Conservation (phyloP, 2,113 vertebrate species). For the Cavia porcellus region DNA sequence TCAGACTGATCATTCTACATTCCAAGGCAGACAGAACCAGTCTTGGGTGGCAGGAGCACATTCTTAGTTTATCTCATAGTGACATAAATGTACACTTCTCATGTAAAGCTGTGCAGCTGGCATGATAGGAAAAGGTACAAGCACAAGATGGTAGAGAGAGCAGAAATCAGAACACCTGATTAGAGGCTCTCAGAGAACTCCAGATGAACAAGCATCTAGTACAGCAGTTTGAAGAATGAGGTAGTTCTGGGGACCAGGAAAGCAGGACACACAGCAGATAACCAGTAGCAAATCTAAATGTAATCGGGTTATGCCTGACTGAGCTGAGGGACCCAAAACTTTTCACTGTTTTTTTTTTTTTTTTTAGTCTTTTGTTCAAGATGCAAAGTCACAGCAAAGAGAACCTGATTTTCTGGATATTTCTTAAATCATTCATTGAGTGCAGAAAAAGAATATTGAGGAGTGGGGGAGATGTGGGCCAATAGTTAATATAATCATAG, state of each 20-base stretch:
- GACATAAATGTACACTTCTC: not conserved
- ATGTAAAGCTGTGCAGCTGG: not conserved
- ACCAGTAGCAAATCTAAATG: not conserved
- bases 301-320: not conserved
- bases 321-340: not conserved
- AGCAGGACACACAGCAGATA: not conserved
- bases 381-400: not conserved
- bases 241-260: not conserved
- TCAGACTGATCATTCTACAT: not conserved
- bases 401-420: not conserved
- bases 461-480: not conserved
- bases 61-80: not conserved
- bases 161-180: not conserved
- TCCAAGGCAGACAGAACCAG: no score
- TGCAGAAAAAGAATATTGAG: not conserved
- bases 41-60: not conserved
- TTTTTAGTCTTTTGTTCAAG: not conserved
- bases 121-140: not conserved
- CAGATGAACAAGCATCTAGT: not conserved
- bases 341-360: not conserved
- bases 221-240: not conserved
- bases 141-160: not conserved
- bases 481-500: not conserved
- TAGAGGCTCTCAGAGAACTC: not conserved
- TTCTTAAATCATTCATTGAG: slow-evolving; percentile 8